phyloP scores from a whole-genome alignment of 2,797 vertebrate species.

The Cryptoprocta ferox region DNA sequence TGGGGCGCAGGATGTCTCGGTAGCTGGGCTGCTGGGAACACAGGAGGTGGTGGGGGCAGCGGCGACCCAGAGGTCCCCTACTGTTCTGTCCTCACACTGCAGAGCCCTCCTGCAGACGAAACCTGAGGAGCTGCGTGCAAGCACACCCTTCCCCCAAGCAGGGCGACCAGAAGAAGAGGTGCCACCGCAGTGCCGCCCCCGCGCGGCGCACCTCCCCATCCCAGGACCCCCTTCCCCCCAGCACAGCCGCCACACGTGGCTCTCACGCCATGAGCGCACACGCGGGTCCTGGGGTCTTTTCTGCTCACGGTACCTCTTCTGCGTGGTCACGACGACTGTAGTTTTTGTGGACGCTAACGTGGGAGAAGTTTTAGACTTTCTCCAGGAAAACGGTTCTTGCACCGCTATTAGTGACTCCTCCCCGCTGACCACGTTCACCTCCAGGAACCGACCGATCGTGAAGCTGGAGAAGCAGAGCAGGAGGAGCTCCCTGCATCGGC shows the following conservation, averaged over 20 bases:
- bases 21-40: background rate
- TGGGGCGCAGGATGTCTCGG: background rate
- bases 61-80: too few species aligned
- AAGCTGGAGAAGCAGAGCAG: constrained; percentile 94
- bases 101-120: background rate
- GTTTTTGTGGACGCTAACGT: constrained; percentile 51
- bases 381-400: constrained; percentile 85
- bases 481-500: constrained; percentile 92
- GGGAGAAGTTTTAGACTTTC: constrained; percentile 44
- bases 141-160: background rate
- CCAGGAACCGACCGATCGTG: constrained; percentile 91
- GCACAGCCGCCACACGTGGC: too few species aligned
- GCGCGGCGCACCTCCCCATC: too few species aligned
- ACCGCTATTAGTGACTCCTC: constrained; percentile 90
- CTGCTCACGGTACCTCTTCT: constrained; percentile 81
- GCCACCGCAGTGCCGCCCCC: background rate
- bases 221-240: background rate
- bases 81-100: background rate
- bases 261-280: too few species aligned
- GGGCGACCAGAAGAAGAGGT: fast-evolving
- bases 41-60: background rate
- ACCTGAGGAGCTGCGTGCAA: background rate
- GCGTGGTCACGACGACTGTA: constrained; percentile 80
- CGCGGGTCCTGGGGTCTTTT: background rate
- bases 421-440: constrained; percentile 88